phyloP scores from a whole-genome alignment of 2,113 vertebrate genomes.

The Odontophorus gujanensis region DNA sequence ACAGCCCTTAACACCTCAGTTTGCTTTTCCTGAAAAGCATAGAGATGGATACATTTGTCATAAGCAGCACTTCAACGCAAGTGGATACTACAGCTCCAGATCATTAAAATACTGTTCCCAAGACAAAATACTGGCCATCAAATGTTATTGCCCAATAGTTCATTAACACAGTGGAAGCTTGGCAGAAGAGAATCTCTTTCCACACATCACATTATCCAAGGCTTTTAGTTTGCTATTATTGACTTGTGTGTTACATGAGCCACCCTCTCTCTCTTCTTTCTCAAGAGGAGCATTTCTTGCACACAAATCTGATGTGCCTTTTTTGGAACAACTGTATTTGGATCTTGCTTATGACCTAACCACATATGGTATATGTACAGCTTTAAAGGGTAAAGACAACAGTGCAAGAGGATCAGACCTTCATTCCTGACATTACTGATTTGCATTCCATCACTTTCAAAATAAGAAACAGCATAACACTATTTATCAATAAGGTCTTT shows the following conservation, averaged over 20 bases:
- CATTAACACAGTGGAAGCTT: background rate
- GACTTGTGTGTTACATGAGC: background rate
- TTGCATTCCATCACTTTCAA: background rate
- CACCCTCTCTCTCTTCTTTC: fast-evolving
- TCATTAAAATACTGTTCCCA: background rate
- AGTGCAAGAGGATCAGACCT: background rate
- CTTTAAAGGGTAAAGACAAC: background rate
- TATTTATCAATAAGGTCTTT: background rate
- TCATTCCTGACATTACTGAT: background rate
- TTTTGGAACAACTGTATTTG: background rate
- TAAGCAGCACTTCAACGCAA: background rate
- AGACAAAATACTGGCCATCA: background rate
- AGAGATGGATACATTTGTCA: background rate
- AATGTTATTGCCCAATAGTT: background rate
- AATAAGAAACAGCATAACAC: background rate
- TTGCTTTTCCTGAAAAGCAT: background rate
- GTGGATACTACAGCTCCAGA: background rate
- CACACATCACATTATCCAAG: background rate
- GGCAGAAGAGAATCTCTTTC: background rate
- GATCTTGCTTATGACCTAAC: background rate
- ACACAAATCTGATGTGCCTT: background rate
- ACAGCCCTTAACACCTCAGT: background rate
- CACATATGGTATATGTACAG: background rate
- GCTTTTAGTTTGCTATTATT: background rate
- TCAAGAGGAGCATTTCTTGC: background rate